Conservation (phyloP, 2,888 invertebrate genomes). For the Polymixis flavicincta region DNA sequence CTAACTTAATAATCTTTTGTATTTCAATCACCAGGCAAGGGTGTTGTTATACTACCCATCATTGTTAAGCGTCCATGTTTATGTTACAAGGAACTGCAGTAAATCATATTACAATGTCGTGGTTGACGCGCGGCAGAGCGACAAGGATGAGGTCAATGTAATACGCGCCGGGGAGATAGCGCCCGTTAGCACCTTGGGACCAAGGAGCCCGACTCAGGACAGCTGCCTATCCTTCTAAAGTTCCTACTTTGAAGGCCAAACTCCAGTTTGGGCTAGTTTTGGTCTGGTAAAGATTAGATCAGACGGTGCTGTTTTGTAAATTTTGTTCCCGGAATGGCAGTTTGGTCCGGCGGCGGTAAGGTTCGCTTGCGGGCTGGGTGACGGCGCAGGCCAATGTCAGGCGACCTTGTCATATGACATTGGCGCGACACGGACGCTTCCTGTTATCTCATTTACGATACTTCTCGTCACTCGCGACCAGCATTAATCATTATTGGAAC, state of each 20-base stretch:
- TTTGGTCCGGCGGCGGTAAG: slow-evolving; percentile 10
- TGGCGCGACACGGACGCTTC: slow-evolving; percentile 87
- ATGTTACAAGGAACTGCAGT: slow-evolving; percentile 40
- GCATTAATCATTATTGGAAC: slow-evolving; percentile 90
- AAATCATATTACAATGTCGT: slow-evolving; percentile 56
- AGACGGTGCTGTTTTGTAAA: not conserved
- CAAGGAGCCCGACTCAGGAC: slow-evolving; percentile 11
- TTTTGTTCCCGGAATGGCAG: not conserved
- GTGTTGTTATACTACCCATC: slow-evolving; percentile 4
- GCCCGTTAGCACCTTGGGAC: slow-evolving; percentile 46
- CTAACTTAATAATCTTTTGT: slow-evolving; percentile 5
- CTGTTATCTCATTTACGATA: slow-evolving; percentile 89
- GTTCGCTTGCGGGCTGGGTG: slow-evolving; percentile 53
- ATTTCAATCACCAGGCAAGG: slow-evolving; percentile 7
- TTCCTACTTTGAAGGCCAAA: not conserved
- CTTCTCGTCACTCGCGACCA: slow-evolving; percentile 84
- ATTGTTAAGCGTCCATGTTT: slow-evolving; percentile 21
- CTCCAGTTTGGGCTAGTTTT: not conserved
- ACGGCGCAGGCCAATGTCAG: slow-evolving; percentile 60
- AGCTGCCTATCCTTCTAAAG: slow-evolving; percentile 10
- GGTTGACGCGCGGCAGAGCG: slow-evolving; percentile 49
- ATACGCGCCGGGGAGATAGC: slow-evolving; percentile 36
- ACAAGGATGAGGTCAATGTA: slow-evolving; percentile 53
- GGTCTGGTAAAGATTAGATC: not conserved
- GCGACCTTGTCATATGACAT: slow-evolving; percentile 86